These are phyloP conservation scores for Prunella himalayana DNA, from an alignment of 2,113 vertebrate species.

Conservation along the genomic window DNA sequence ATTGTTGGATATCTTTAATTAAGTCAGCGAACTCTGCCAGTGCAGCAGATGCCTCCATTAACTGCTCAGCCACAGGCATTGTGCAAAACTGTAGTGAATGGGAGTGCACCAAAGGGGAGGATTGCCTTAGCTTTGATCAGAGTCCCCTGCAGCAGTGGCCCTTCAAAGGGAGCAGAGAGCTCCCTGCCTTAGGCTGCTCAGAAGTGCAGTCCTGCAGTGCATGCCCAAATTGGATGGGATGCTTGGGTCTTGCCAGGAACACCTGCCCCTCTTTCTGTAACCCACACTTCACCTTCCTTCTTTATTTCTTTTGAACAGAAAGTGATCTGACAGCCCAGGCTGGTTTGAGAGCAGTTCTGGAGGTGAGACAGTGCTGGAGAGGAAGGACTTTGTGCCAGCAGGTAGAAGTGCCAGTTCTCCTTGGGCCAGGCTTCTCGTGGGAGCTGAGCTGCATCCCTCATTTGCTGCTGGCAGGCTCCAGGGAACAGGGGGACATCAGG, in stretches of 20 bases:
- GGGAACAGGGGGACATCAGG: neutral
- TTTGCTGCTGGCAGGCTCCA: neutral
- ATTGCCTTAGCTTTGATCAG: neutral
- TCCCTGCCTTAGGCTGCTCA: neutral
- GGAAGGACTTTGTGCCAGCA: neutral
- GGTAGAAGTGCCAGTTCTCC: neutral
- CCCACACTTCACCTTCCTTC: neutral
- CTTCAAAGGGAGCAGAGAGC: constrained; percentile 30
- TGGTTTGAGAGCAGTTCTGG: neutral
- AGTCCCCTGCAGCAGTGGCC: neutral
- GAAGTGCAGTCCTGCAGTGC: neutral
- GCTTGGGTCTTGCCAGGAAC: neutral
- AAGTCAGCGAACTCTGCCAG: neutral
- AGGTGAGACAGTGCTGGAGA: neutral
- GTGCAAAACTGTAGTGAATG: neutral
- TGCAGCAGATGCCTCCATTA: constrained; percentile 43
- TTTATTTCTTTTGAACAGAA: neutral
- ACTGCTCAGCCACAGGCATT: constrained; percentile 33
- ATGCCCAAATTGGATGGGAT: neutral
- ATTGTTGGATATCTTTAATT: constrained; percentile 45
- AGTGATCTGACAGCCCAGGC: neutral
- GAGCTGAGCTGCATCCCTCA: neutral
- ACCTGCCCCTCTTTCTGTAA: neutral
- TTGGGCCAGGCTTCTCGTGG: neutral
- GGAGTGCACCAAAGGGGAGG: neutral